A percentile compares a stretch with the other conserved stretches of the same genome.
Evolutionary conservation across 1,140 invertebrate genomes (phyloP).

Genomic region (Papilio xuthus): DNA sequence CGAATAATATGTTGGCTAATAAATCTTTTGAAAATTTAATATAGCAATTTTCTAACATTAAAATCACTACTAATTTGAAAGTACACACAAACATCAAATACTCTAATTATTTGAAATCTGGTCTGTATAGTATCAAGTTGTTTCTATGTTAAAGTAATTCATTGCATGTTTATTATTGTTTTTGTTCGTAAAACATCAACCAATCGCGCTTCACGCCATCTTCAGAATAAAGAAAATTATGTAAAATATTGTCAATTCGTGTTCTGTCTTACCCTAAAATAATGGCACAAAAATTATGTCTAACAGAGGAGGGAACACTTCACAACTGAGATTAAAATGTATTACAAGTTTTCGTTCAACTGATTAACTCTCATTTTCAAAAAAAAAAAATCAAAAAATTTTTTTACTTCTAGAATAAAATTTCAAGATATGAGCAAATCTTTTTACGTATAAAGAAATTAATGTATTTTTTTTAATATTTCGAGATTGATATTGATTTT

Average conservation of each 20-base stretch:
- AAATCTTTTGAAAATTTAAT: conserved; percentile 76
- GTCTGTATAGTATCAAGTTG: background rate
- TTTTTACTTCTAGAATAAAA: conserved; percentile 37
- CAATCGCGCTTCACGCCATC: conserved; percentile 17
- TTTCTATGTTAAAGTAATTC: conserved; percentile 9
- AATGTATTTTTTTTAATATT: conserved; percentile 58
- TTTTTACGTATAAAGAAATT: conserved; percentile 68
- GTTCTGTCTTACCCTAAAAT: conserved; percentile 71
- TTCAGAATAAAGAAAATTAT: conserved; percentile 45
- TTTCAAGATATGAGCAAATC: conserved; percentile 69
- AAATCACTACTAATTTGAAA: conserved; percentile 38
- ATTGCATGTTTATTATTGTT: conserved; percentile 1
- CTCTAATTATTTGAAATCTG: background rate
- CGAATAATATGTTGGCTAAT: conserved; percentile 75
- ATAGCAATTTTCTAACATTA: conserved; percentile 54
- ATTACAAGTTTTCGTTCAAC: conserved; percentile 39
- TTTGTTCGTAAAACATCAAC: background rate
- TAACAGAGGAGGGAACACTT: conserved; percentile 76
- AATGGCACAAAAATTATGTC: conserved; percentile 77
- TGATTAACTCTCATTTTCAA: conserved; percentile 32
- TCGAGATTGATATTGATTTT: conserved; percentile 25
- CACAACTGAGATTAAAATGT: conserved; percentile 65
- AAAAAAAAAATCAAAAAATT: conserved; percentile 10
- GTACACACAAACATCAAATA: conserved; percentile 22
- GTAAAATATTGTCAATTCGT: conserved; percentile 76